Conservation (phyloP, 2,888 invertebrate species). For the Lysandra coridon region DNA sequence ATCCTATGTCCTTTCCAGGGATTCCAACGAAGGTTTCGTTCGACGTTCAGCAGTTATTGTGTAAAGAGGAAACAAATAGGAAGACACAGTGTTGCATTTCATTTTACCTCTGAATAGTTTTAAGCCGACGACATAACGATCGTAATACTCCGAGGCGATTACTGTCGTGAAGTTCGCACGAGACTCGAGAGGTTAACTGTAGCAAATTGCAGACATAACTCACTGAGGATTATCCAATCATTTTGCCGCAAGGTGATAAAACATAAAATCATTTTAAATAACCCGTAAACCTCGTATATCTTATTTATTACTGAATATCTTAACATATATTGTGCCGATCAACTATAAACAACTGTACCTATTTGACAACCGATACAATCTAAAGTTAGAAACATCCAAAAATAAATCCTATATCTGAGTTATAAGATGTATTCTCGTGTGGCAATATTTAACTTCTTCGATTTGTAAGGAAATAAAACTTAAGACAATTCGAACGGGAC, state of each 20-base stretch:
- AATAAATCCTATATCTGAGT: not conserved
- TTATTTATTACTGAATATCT: not conserved
- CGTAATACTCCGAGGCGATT: not conserved
- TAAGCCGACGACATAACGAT: not conserved
- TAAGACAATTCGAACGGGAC: not conserved
- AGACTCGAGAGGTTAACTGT: not conserved
- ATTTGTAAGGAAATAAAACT: conserved; percentile 1
- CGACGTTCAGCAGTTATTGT: too few relatives aligned
- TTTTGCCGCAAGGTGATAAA: not conserved
- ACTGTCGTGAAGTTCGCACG: not conserved
- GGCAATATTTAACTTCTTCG: not conserved
- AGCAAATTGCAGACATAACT: not conserved
- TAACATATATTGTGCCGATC: not conserved
- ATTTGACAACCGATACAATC: not conserved
- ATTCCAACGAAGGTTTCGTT: not conserved
- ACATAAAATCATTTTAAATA: not conserved
- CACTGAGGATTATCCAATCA: not conserved
- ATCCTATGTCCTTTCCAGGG: not conserved
- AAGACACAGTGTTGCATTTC: too few relatives aligned
- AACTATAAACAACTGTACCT: not conserved
- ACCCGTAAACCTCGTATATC: not conserved
- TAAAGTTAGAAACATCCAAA: not conserved
- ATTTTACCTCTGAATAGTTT: not conserved
- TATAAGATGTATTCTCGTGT: not conserved
- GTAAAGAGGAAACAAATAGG: too few relatives aligned